These are phyloP conservation scores for Nudaria mundana DNA, from an alignment of 2,888 invertebrate species.

Conservation along the genomic window DNA sequence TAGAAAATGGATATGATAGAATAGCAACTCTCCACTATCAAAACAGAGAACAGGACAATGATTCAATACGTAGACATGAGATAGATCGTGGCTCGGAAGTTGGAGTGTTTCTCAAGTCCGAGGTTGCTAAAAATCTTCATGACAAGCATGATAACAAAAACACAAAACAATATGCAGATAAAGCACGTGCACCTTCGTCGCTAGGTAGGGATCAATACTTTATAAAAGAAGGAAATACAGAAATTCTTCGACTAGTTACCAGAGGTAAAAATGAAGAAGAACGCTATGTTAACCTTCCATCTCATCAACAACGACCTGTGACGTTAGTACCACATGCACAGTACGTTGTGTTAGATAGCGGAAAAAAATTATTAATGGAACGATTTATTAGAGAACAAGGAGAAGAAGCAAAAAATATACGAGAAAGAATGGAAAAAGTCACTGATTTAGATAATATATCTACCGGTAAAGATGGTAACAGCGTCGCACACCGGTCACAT, in stretches of 20 bases:
- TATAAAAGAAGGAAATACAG: conserved; percentile 92
- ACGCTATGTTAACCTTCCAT: conserved; percentile 80
- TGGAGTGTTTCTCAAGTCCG: conserved; percentile 71
- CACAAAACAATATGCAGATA: conserved; percentile 55
- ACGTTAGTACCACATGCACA: conserved; percentile 82
- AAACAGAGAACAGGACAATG: conserved; percentile 83
- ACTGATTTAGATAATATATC: conserved; percentile 72
- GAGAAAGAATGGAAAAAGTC: conserved; percentile 70
- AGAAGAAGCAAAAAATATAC: conserved; percentile 82
- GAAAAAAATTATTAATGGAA: conserved; percentile 91
- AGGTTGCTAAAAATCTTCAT: conserved; percentile 49
- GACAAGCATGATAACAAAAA: conserved; percentile 54
- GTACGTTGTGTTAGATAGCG: conserved; percentile 85
- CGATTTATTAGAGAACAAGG: conserved; percentile 92
- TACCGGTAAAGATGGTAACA: conserved; percentile 77
- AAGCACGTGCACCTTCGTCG: conserved; percentile 57
- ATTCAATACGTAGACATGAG: conserved; percentile 88
- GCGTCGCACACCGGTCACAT: conserved; percentile 65
- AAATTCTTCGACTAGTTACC: conserved; percentile 89
- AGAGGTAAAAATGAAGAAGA: conserved; percentile 86
- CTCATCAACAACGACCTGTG: conserved; percentile 75
- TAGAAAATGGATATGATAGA: conserved; percentile 80
- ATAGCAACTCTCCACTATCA: conserved; percentile 74
- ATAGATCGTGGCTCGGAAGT: conserved; percentile 88
- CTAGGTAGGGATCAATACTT: conserved; percentile 86